Percentiles rank a stretch among this genome's conserved stretches.
These are phyloP conservation scores for Acanthiza pusilla DNA, from an alignment of 2,797 vertebrate species.

Conservation along the genomic window DNA sequence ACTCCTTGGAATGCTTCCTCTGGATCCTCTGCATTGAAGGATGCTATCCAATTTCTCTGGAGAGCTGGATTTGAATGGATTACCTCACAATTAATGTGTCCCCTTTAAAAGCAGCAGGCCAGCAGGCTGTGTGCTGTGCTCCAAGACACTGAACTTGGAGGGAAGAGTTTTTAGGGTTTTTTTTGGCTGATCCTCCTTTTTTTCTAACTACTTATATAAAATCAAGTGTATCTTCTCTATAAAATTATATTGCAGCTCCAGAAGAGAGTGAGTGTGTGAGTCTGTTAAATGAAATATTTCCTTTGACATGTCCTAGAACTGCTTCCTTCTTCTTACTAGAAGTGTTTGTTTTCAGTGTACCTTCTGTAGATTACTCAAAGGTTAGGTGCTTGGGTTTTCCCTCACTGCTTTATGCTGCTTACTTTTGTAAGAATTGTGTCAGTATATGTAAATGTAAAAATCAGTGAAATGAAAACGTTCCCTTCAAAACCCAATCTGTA, in stretches of 20 bases:
- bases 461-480: neutral
- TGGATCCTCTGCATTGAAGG: neutral
- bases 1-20: neutral
- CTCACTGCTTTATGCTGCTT: neutral
- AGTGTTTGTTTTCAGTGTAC: neutral
- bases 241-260: neutral
- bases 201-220: neutral
- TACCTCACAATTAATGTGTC: neutral
- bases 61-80: slow-evolving; percentile 1
- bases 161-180: neutral
- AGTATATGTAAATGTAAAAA: neutral
- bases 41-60: neutral
- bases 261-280: neutral
- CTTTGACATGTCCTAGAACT: neutral
- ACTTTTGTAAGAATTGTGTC: neutral
- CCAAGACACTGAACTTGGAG: neutral
- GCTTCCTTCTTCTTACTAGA: neutral
- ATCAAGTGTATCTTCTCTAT: neutral
- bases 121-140: neutral
- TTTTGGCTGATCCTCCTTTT: neutral
- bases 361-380: neutral
- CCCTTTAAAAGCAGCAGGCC: neutral
- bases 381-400: neutral
- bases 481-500: neutral
- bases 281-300: neutral